Base-by-base conservation (phyloP, 35 echinoderm and acorn worm species). In the Ophioderma brevispina region DNA sequence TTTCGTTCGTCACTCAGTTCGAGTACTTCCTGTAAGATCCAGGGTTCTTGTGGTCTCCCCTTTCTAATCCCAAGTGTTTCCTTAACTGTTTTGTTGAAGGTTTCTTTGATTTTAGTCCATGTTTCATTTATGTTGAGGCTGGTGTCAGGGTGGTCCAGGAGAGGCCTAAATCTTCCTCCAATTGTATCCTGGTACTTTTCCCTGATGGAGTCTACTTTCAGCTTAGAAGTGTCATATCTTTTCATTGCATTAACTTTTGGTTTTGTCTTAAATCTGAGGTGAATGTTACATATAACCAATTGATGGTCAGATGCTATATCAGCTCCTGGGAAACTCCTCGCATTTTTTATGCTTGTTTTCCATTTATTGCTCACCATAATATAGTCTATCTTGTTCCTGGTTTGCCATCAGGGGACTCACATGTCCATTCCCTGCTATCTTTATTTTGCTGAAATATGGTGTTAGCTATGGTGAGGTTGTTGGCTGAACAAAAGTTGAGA, bases 401-500 rank as follows among this genome's bases (percentile, higher is more conserved):
- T 87, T 42, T 76, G 3, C 30, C 33, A 76, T 87, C 84, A 64
- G 84, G 64, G 64, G 84, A 87, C 52, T 87, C 63, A 50, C 84
- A 87, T 33, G 84, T 76, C 84, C 84, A 87, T 36, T 76, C 52
- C 14, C 81, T 25, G 25, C n/a, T 28, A 8, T 84, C 25, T 52
- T 84, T 52, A 5, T 3, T 50, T 37, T 84, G 81, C 52, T 81
- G 33, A 28, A 81, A 40, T 36, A 81, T 81, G 10, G 32, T 81
- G 36, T 81, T 81, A 13, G 38, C 52, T 14, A 84, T 37, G 36
- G 32, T 31, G 8, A 91, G 82, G 70, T 91, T 39, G 28, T 91
- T 91, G 32, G 64, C n/a, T 10, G 89, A 43, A 86, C 89, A 78
- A 35, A 91, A 91, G n/a, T 36, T 91, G 1, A 91, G 82, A 1